Evolutionary conservation across 1,140 invertebrate genomes (phyloP).

Genomic region (Drosophila truncata): DNA sequence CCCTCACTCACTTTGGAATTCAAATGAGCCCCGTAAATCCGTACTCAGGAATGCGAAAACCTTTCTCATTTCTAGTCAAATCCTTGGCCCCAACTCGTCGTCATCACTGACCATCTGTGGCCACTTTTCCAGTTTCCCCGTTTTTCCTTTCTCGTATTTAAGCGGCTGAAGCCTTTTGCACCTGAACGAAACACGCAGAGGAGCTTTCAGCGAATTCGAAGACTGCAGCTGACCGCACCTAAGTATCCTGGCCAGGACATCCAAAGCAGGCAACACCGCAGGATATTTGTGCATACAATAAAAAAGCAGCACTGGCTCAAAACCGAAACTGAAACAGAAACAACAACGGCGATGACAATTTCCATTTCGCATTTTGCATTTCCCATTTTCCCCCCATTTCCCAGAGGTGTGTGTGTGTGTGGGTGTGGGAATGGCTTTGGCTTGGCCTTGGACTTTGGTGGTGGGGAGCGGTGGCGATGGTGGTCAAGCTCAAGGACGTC

Average conservation of each 20-base stretch:
- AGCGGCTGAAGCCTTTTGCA: constrained; percentile 42
- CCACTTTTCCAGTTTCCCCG: neutral
- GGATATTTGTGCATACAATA: constrained; percentile 59
- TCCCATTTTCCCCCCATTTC: constrained; percentile 26
- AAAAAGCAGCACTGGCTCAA: constrained; percentile 19
- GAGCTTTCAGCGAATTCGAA: constrained; percentile 37
- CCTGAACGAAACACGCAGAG: constrained; percentile 41
- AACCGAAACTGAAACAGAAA: constrained; percentile 27
- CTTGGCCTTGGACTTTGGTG: constrained; percentile 28
- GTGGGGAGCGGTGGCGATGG: neutral
- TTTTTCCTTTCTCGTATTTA: neutral
- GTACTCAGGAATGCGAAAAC: constrained; percentile 43
- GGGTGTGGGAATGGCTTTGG: constrained; percentile 14
- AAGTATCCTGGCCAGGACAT: constrained; percentile 34
- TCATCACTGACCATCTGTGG: constrained; percentile 19
- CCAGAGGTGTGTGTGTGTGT: constrained; percentile 10
- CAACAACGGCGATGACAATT: constrained; percentile 44
- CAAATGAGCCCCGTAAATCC: constrained; percentile 32
- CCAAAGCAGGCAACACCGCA: constrained; percentile 29
- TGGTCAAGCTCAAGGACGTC: constrained; percentile 63
- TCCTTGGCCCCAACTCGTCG: constrained; percentile 35
- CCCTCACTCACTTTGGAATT: constrained; percentile 32
- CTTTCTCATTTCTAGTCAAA: constrained; percentile 31
- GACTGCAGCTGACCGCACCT: constrained; percentile 42
- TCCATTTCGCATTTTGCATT: constrained; percentile 32